Evolutionary conservation across 1,140 invertebrate species (phyloP), one percentile per base, ranked within the genome.

Genomic region (Portunus trituberculatus): DNA sequence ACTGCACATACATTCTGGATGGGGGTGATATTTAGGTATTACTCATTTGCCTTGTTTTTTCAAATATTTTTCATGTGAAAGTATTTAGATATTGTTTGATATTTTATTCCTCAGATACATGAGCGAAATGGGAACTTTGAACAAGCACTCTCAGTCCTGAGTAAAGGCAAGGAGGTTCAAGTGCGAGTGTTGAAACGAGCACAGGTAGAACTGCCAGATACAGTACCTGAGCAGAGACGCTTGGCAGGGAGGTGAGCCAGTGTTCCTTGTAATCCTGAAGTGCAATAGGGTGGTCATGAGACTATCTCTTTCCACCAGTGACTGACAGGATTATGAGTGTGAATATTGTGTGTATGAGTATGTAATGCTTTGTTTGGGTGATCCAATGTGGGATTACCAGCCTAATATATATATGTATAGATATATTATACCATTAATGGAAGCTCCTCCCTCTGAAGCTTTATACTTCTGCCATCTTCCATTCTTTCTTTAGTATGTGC

Each of bases 91-190:
- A n/a, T 91, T 20, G 0, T 94, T 45, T 31, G 16, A 8, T 87
- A 32, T 82, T 45, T 83, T 94, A 48, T 46, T 10, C 52, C 93
- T n/a, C 59, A 96, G 95, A 96, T 97, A 28, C 96, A 96, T 96
- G 96, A 96, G 29, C 96, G 96, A 96, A 96, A 93, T 88, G 98
- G 98, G 4, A 98, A 98, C 96, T 97, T 98, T 32, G 97, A 97
- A 32, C 97, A 97, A 91, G 98, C 98, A 3, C 96, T 98, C 1
- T 97, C 97, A 45, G 97, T 97, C 7, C 97, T 98, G 16, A 97
- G 97, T 96, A 97, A 98, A 96, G 98, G 98, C 0, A 98, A 98
- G 93, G 98, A 98, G 48, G 97, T 98, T 96, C 98, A 98, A 96
- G 97, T 97, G 45, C 97, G 98, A 92, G 97, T 98, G 0, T 97